Base-by-base conservation (phyloP, 2,888 invertebrate species). In the Sinohyriopsis cumingii region DNA sequence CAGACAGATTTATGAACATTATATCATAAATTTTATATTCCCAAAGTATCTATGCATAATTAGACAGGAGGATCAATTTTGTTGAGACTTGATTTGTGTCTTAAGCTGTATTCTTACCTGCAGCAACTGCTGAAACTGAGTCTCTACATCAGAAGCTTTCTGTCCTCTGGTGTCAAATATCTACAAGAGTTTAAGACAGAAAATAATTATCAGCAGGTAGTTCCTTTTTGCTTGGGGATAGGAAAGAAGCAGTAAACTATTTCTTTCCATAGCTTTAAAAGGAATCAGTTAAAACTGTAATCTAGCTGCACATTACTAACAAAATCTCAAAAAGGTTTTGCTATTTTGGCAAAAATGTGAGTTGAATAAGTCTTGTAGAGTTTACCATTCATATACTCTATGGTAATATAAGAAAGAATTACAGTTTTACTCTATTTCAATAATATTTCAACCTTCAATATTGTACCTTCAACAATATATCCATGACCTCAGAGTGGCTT, bases 41-140 rank as follows among this genome's bases (percentile, higher is more conserved):
- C 12, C 45, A 45, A 45, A 45, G 45, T 15, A 45, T 15, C 45
- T 15, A 1, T 45, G 45, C 45, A 45, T 45, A 45, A 45, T 45
- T 3, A 45, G 45, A 45, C 45, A 45, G 45, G 4, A 45, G 15
- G 3, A 45, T 45, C 45, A 15, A 12, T 12, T 45, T 15, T 45
- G 45, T 45, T 15, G 15, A 12, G 3, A 12, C 45, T 45, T 45
- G 12, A 15, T 15, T 15, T 12, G 33, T 33, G 45, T 45, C 15
- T 12, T 15, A 45, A 45, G 45, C 3, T 45, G 45, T 71, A 2
- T 33, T n/a, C 62, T 59, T 74, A 85, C 85, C 81, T 80, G 79
- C 6, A 83, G 63, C 15, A 84, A 63, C 54, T 69, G 73, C 63
- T 80, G 81, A 62, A 79, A 81, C 33, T 82, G 75, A 55, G 77